Percentiles rank a stretch among this genome's conserved stretches.
Evolutionary conservation across 2,797 vertebrate species (phyloP).

Genomic region (Manis crassicaudata): DNA sequence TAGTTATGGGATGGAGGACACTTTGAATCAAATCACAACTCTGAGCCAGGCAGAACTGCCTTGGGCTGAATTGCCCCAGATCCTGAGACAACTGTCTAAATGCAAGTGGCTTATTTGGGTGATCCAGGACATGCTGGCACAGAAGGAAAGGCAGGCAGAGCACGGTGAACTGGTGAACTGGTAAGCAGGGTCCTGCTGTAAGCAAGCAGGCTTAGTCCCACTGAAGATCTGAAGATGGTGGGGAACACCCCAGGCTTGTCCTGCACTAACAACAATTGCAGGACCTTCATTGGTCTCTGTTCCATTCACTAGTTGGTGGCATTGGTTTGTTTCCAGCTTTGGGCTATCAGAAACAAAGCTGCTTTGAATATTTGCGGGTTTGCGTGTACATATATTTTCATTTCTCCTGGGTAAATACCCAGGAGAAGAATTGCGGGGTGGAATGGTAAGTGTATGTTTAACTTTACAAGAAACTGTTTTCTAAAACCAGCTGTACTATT

Average conservation of each 20-base stretch:
- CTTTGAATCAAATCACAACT: background rate
- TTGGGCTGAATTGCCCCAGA: background rate
- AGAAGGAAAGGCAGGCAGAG: background rate
- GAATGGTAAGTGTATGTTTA: background rate
- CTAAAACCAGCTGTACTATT: background rate
- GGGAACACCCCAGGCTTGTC: too few relatives aligned
- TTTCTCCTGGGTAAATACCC: background rate
- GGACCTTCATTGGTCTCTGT: background rate
- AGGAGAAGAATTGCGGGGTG: background rate
- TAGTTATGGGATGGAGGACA: background rate
- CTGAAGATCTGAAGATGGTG: accelerated
- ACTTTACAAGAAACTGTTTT: constrained; percentile 5
- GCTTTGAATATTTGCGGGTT: background rate
- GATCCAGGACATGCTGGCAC: background rate
- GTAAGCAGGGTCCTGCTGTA: accelerated
- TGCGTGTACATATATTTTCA: background rate
- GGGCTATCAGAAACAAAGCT: background rate
- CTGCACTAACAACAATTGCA: background rate
- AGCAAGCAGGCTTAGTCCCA: background rate
- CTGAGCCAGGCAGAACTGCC: background rate
- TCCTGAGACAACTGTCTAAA: background rate
- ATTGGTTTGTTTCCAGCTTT: background rate
- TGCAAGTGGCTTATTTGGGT: background rate
- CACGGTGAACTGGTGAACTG: background rate
- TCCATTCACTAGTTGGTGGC: background rate